Evolutionary conservation across 1,140 invertebrate genomes (phyloP).

Genomic region (Mesaphorura yosii): DNA sequence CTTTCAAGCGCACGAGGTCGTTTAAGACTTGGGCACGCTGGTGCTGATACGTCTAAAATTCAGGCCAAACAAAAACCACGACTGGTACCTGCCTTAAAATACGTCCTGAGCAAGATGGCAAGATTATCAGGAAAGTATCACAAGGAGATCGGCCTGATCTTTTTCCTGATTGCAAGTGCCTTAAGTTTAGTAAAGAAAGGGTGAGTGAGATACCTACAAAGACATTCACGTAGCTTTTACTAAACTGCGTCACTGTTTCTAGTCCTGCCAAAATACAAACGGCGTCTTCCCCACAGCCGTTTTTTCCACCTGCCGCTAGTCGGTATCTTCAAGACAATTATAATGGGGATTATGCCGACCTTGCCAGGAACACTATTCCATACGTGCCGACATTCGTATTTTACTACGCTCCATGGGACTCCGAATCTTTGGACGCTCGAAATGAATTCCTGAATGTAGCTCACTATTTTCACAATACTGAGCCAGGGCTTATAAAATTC

Average conservation of each 20-base stretch:
- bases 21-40: no score
- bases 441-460: slow-evolving; percentile 24
- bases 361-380: slow-evolving; percentile 26
- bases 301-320: slow-evolving; percentile 11
- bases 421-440: slow-evolving; percentile 25
- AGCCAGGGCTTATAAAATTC: slow-evolving; percentile 19
- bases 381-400: slow-evolving; percentile 27
- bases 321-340: slow-evolving; percentile 21
- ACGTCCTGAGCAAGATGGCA: no score
- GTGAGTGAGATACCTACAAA: slow-evolving; percentile 17
- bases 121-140: no score
- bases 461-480: slow-evolving; percentile 16
- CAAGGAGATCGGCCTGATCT: slow-evolving; percentile 23
- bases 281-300: slow-evolving; percentile 17
- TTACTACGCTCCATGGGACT: slow-evolving; percentile 31
- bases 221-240: background rate
- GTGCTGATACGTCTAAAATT: no score
- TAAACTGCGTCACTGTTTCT: background rate
- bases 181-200: slow-evolving; percentile 13
- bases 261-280: slow-evolving; percentile 20
- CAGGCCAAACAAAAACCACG: no score
- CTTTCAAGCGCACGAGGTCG: no score
- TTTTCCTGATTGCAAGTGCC: slow-evolving; percentile 23
- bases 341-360: slow-evolving; percentile 27
- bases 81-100: no score